phyloP scores from a whole-genome alignment of 2,888 invertebrate genomes.

The Leuctra nigra region DNA sequence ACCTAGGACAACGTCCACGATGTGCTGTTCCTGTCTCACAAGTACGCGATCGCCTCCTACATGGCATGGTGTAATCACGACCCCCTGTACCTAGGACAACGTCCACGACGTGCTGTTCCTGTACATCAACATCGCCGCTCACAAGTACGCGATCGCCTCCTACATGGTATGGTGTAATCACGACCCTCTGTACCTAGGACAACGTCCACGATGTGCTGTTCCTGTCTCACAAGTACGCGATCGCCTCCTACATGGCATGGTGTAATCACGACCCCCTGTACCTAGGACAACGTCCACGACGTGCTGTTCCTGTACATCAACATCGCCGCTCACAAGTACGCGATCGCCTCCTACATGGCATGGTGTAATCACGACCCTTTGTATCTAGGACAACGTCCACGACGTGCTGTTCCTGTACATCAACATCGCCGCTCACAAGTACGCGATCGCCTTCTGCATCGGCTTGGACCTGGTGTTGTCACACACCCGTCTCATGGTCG shows the following conservation, averaged over 20 bases:
- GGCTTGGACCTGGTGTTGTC: conserved; percentile 34
- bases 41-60: conserved; percentile 36
- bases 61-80: too few relatives aligned
- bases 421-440: conserved; percentile 36
- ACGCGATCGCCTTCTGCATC: conserved; percentile 36
- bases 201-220: conserved; percentile 7
- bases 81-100: conserved; percentile 31
- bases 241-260: conserved; percentile 35
- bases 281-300: background rate
- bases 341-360: conserved; percentile 36
- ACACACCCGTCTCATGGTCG: conserved; percentile 31
- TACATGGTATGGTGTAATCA: conserved; percentile 30
- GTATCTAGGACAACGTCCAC: background rate
- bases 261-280: background rate
- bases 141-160: conserved; percentile 37
- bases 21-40: conserved; percentile 33
- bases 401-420: conserved; percentile 30
- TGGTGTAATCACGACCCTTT: too few relatives aligned
- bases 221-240: conserved; percentile 36
- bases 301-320: conserved; percentile 31
- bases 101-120: conserved; percentile 37
- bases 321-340: conserved; percentile 35
- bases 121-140: conserved; percentile 34
- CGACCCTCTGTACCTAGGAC: conserved; percentile 24
- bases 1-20: background rate